Base-by-base conservation (phyloP, 2,113 vertebrate species). In the Podarcis raffonei region DNA sequence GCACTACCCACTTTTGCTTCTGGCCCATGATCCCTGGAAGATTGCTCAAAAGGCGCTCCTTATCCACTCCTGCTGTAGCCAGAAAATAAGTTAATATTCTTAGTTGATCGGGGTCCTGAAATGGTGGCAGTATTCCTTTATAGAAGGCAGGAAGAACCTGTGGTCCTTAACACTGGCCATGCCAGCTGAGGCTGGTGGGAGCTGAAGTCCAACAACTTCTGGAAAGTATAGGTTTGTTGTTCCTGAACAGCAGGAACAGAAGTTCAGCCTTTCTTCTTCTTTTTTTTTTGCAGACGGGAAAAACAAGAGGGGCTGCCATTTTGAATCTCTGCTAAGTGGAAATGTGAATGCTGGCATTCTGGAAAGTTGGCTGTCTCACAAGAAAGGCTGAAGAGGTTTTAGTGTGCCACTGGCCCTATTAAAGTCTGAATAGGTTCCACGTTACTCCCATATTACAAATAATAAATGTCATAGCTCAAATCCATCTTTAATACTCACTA, bases 401-500 rank as follows among this genome's bases (percentile, higher is more conserved):
- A 62, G n/a, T 62, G 53, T 32, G 11, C 42, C 66, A 71, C 57
- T 57, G 86, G n/a, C 77, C n/a, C 77, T 71, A 87, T 87, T 87
- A 80, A 87, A 87, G 22, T 72, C 1, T 57, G 78, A 59, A 53
- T 37, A 27, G 37, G 42, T 57, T 72, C 25, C 53, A 72, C 53
- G 32, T 69, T 79, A 76, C 75, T 80, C 69, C 84, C 74, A 57
- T 79, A 80, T 87, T 84, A 86, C 87, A 95, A 92, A 94, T 94
- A 93, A 94, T 93, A 95, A 92, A 94, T 86, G 92, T 80, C 86
- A 89, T 84, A 93, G 76, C 48, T 89, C 83, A 85, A 90, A 93
- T 91, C 86, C 48, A 91, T 90, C 92, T 94, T 92, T 94, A 96
- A 94, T 94, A 94, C 85, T 78, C 92, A 91, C 82, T 92, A 85